phyloP scores from a whole-genome alignment of 92 coral and sea anemone genomes.

The Porites divaricata region DNA sequence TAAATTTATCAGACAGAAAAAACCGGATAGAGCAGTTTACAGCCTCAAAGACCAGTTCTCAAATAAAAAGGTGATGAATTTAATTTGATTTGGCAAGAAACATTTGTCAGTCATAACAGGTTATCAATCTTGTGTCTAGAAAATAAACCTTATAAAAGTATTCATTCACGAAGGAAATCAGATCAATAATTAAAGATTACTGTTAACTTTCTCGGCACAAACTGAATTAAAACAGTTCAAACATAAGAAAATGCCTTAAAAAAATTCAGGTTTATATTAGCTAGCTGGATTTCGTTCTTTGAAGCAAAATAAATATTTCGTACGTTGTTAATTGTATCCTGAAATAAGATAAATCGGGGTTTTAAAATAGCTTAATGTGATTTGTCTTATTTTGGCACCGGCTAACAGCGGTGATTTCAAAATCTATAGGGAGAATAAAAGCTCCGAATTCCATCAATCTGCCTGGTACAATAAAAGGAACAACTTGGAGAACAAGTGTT shows the following conservation, averaged over 20 bases:
- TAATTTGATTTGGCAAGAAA: not conserved
- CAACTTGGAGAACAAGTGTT: not conserved
- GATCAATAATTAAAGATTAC: slow-evolving; percentile 10
- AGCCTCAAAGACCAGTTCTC: not conserved
- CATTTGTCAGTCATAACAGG: not conserved
- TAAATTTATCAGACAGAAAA: not conserved
- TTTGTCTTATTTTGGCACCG: not conserved
- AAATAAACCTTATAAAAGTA: not conserved
- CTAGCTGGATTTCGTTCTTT: not conserved
- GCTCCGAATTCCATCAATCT: not conserved
- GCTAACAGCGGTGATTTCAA: not conserved
- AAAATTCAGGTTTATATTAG: not conserved
- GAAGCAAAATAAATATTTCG: not conserved
- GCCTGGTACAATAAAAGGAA: not conserved
- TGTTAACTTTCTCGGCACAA: not conserved
- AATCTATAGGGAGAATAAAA: not conserved
- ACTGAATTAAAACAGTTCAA: slow-evolving; percentile 4
- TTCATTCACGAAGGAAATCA: slow-evolving; percentile 10
- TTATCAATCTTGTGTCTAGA: not conserved
- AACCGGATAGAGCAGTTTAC: not conserved
- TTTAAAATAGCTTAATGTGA: not conserved
- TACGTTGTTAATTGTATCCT: not conserved
- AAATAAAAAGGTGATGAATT: not conserved
- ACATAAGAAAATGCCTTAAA: not conserved
- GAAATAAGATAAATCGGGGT: not conserved